Evolutionary conservation across 2,797 vertebrate genomes (phyloP).

Genomic region (Diceros bicornis): DNA sequence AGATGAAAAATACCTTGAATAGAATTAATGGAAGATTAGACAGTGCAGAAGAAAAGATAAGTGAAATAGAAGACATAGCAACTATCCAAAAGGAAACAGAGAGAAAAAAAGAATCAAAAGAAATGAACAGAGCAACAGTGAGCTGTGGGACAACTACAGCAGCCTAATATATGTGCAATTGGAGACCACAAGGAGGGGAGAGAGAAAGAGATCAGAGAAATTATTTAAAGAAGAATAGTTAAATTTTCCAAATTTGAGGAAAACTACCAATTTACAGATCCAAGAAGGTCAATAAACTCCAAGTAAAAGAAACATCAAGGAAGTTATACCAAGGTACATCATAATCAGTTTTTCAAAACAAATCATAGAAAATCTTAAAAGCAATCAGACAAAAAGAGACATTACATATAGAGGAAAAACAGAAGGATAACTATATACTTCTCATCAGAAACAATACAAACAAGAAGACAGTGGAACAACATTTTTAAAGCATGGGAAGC

Average conservation of each 20-base stretch:
- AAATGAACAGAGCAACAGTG: background rate
- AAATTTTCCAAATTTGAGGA: conserved; percentile 6
- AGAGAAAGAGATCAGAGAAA: background rate
- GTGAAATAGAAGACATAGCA: background rate
- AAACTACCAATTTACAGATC: background rate
- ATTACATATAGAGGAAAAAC: background rate
- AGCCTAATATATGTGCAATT: background rate
- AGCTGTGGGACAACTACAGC: background rate
- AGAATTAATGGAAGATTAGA: conserved; percentile 14
- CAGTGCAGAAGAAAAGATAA: background rate
- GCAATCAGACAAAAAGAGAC: background rate
- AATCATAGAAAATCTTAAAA: background rate
- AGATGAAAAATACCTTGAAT: background rate
- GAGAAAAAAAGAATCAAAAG: background rate
- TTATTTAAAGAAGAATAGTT: background rate
- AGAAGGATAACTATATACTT: background rate
- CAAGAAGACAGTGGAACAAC: background rate
- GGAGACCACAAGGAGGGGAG: background rate
- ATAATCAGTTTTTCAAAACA: background rate
- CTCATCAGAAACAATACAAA: background rate
- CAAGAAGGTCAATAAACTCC: background rate
- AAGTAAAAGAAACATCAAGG: background rate
- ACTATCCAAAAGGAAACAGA: background rate
- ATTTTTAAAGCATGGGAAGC: background rate
- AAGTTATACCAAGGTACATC: background rate